Percentiles rank a stretch among this genome's conserved stretches.
Evolutionary conservation across 1,140 invertebrate species (phyloP).

Genomic region (Brachystomella parvula): DNA sequence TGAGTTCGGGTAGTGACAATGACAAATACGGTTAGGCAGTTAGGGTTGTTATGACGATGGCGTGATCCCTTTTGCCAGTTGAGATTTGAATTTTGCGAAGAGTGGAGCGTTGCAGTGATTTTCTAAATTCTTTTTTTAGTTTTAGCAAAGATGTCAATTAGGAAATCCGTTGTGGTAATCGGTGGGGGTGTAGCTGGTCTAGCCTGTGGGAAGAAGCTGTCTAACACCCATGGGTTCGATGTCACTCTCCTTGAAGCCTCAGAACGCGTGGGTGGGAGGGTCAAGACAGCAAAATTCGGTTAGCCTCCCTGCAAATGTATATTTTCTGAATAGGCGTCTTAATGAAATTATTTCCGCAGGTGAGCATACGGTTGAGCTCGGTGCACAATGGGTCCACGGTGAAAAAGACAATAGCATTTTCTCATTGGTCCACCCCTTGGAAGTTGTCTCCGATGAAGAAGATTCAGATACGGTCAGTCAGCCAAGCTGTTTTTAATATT

Average conservation of each 20-base stretch:
- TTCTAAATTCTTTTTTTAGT: background rate
- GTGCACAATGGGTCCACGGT: slow-evolving; percentile 49
- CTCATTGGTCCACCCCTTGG: slow-evolving; percentile 32
- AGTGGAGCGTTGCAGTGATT: background rate
- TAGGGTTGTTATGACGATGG: too few relatives aligned
- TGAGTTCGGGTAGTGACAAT: background rate
- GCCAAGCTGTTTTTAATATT: background rate
- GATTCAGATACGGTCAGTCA: background rate
- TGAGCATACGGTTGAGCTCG: slow-evolving; percentile 42
- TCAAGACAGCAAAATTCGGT: slow-evolving; percentile 37
- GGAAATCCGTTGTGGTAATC: slow-evolving; percentile 38
- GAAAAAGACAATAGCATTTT: slow-evolving; percentile 40
- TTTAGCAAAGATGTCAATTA: background rate
- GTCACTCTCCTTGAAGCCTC: slow-evolving; percentile 39
- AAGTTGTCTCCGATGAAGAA: background rate
- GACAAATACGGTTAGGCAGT: too few relatives aligned
- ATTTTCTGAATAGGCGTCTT: background rate
- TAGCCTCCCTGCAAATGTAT: slow-evolving; percentile 2
- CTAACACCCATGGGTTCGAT: slow-evolving; percentile 25
- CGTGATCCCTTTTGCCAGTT: too few relatives aligned
- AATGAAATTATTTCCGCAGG: slow-evolving; percentile 23
- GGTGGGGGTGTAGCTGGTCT: slow-evolving; percentile 41
- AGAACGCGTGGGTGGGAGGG: slow-evolving; percentile 39
- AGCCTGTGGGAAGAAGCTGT: slow-evolving; percentile 32
- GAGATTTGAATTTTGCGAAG: background rate